Evolutionary conservation across 2,797 vertebrate genomes (phyloP).

Genomic region (Spatula clypeata): DNA sequence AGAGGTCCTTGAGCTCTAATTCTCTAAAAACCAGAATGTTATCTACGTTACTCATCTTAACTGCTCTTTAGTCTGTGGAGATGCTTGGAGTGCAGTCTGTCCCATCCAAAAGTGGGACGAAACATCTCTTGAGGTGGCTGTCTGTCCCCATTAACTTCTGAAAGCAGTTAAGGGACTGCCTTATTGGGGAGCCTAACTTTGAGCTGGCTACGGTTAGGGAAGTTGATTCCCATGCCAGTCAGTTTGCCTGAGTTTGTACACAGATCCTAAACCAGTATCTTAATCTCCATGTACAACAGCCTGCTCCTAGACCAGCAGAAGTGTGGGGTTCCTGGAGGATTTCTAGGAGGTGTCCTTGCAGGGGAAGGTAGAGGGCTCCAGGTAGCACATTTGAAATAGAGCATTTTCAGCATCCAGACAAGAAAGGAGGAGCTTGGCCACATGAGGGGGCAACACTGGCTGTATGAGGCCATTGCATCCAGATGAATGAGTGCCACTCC

Average conservation of each 20-base stretch:
- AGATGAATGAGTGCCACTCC: background rate
- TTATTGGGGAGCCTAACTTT: background rate
- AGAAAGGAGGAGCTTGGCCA: background rate
- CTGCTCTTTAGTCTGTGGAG: background rate
- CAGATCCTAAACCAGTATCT: background rate
- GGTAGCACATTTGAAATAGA: background rate
- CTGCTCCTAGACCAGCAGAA: background rate
- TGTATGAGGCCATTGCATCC: background rate
- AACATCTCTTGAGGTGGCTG: background rate
- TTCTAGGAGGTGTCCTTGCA: background rate
- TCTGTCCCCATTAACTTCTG: background rate
- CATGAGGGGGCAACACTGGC: background rate
- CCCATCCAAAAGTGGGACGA: background rate
- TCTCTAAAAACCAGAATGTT: background rate
- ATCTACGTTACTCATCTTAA: background rate
- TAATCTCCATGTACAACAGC: background rate
- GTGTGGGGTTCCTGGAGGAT: fast-evolving
- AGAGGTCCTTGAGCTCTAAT: background rate
- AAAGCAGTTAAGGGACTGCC: background rate
- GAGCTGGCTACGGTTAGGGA: background rate
- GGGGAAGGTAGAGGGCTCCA: background rate
- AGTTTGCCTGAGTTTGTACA: background rate
- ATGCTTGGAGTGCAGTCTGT: background rate
- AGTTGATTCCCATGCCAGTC: background rate
- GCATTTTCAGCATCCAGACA: fast-evolving